Evolutionary conservation across 37 sponge, comb jelly and placozoan genomes (phyloP), one percentile per base, ranked within the genome.

Genomic region (Trichoplax adhaerens): DNA sequence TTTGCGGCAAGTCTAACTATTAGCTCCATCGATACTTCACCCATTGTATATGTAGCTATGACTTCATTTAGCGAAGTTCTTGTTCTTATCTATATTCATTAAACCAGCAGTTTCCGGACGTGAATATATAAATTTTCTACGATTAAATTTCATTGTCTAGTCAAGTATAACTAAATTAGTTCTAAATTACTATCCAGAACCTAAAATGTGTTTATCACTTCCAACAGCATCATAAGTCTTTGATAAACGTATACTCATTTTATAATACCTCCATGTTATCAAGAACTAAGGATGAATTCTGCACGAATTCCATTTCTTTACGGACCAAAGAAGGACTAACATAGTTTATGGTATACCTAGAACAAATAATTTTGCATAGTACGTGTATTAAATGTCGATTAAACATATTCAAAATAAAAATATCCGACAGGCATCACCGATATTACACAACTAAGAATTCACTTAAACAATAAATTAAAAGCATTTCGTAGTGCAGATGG

Each of bases 11-110:
- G 82, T 50, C 57, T 58, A 10, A 94, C 72, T 53, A 82, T 65
- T 53, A 94, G 85, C 74, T 94, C 95, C 2, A 86, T 79, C 52
- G 87, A 77, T 10, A 84, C 80, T 12, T 94, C 95, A 50, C 85
- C 87, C 58, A 94, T 76, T 58, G 70, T 81, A 65, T 94, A 94
- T 0, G 70, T 65, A 3, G 90, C 90, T 2, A 85, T 59, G 50
- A 94, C 85, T 61, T 94, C 95, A n/a, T 77, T 75, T 12, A 70
- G 84, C 5, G 72, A 82, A 55, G 70, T 69, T 54, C 75, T 75
- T 1, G 81, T 81, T 29, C 69, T 76, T 0, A 89, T 75, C 91
- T 90, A 62, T 12, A 53, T 60, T 66, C 51, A 74, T 54, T 10
- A 5, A 53, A 70, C 5, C 10, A 48, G 7, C 29, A 12, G 29